Evolutionary conservation across 2,797 vertebrate genomes (phyloP).

Genomic region (Scomberomorus guttatus): DNA sequence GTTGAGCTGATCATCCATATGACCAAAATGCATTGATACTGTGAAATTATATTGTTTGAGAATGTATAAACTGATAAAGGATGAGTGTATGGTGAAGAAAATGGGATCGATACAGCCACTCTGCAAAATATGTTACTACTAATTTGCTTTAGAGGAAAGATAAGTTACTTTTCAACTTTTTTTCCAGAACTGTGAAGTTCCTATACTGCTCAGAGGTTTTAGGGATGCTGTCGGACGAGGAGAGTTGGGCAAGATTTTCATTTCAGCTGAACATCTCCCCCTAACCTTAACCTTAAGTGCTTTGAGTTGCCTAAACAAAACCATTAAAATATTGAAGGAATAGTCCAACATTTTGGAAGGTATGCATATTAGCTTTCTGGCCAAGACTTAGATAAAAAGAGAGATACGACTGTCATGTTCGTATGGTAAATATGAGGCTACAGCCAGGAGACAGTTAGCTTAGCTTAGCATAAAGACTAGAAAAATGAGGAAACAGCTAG

Average conservation of each 20-base stretch:
- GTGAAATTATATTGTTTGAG: background rate
- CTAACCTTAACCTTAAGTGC: background rate
- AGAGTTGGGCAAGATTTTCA: background rate
- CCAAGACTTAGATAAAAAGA: background rate
- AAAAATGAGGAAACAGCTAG: too few relatives aligned
- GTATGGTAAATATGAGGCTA: background rate
- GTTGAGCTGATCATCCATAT: background rate
- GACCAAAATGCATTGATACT: background rate
- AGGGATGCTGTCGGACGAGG: background rate
- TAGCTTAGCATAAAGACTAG: background rate
- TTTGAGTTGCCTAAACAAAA: background rate
- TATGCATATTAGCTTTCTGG: background rate
- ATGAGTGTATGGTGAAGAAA: background rate
- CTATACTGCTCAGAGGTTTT: background rate
- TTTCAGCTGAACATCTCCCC: background rate
- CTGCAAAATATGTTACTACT: background rate
- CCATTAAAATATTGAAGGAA: background rate
- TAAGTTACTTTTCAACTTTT: too few relatives aligned
- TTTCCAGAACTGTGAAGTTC: background rate
- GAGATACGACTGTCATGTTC: background rate
- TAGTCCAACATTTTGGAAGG: constrained; percentile 6
- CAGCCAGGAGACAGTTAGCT: background rate
- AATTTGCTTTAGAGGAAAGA: too few relatives aligned
- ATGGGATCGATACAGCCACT: background rate
- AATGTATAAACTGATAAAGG: background rate